Evolutionary conservation across 2,113 vertebrate species (phyloP), one percentile per base, ranked within the genome.

Genomic region (Lynx canadensis): DNA sequence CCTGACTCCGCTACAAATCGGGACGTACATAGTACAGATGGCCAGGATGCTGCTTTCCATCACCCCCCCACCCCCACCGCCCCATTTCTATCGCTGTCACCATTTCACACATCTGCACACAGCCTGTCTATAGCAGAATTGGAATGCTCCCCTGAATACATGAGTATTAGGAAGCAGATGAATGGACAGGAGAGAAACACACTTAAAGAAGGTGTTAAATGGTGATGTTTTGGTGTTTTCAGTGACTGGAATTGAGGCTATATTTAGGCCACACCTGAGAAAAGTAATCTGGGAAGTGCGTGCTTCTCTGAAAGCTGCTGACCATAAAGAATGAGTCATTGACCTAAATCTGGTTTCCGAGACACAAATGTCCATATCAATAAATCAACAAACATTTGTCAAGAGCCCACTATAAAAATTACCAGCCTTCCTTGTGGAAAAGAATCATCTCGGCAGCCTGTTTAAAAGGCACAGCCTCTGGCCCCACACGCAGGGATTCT

Each of bases 301-400:
- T 91, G 66, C 57, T 41, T 95, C 10, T 95, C 33, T 82, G 68
- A 85, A 97, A 89, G 48, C 79, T 73, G 69, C 23, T 85, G 87
- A 91, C 92, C 82, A 48, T 89, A 95, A 93, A 76, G 55, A 96
- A 78, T 93, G 78, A 97, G 29, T 88, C 60, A 73, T 7, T 89
- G 57, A 97, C 79, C 73, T 82, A 78, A 95, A 48, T 93, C 94
- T 91, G 78, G 23, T 89, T 96, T 89, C 89, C 52, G 63, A 80
- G 63, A 85, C 41, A 41, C 60, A 85, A 78, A 95, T 41, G n/a
- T 78, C 71, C 86, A 4, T 78, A 48, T 74, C 52, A 79, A 8
- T 95, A 93, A 97, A 85, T 95, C 60, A 68, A 19, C 25, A 74
- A 85, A 63, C 38, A 73, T 91, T 60, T 96, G 11, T 95, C 66